Percentiles rank a stretch among this genome's conserved stretches.
These are phyloP conservation scores for Clupea harengus DNA, from an alignment of 2,113 vertebrate species.

Conservation along the genomic window DNA sequence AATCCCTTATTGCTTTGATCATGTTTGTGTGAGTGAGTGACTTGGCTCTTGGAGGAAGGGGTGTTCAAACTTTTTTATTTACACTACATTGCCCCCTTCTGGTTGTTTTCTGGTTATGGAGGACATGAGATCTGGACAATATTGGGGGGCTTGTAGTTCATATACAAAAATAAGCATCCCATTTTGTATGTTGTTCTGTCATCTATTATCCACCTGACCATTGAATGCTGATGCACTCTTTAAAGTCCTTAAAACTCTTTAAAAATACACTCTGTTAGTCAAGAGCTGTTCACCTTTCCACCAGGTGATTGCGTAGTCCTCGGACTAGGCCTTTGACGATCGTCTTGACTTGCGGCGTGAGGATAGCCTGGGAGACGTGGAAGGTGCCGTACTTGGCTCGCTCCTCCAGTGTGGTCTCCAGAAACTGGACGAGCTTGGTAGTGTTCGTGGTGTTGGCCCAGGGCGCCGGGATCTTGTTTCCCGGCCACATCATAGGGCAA, in stretches of 20 bases:
- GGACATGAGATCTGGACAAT: neutral
- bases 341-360: slow-evolving; percentile 86
- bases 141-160: neutral
- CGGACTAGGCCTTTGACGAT: slow-evolving; percentile 82
- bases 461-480: slow-evolving; percentile 91
- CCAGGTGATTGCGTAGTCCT: slow-evolving; percentile 88
- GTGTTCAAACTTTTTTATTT: neutral
- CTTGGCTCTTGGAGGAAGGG: neutral
- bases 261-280: neutral
- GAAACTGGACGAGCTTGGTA: slow-evolving; percentile 84
- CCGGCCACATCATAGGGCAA: slow-evolving; percentile 84
- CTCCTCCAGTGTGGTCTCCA: slow-evolving; percentile 88
- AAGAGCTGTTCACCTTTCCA: slow-evolving; percentile 77
- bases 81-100: neutral
- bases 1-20: neutral
- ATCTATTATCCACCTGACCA: no score
- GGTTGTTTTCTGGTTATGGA: neutral
- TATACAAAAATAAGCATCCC: neutral
- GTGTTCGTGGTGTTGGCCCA: slow-evolving; percentile 97
- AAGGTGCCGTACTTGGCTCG: slow-evolving; percentile 81
- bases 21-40: neutral
- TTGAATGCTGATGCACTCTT: neutral
- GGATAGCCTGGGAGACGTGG: slow-evolving; percentile 96
- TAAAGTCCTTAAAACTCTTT: neutral
- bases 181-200: no score